Evolutionary conservation across 2,888 invertebrate species (phyloP).

Genomic region (Rhaphigaster nebulosa): DNA sequence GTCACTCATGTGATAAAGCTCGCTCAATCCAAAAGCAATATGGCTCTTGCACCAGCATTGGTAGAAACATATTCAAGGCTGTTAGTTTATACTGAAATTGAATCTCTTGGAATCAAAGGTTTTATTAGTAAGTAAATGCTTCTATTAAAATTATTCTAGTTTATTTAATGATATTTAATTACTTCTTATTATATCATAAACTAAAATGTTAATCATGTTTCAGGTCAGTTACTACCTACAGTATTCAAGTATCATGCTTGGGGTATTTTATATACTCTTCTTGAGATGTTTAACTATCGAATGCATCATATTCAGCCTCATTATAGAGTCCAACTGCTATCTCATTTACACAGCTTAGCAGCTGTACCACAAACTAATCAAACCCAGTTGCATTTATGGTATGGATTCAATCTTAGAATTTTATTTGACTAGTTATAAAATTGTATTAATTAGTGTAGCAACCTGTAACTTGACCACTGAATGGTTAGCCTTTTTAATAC

Average conservation of each 20-base stretch:
- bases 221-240: slow-evolving; percentile 88
- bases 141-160: not conserved
- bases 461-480: too few relatives aligned
- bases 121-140: slow-evolving; percentile 82
- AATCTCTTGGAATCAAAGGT: slow-evolving; percentile 95
- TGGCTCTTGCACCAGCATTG: slow-evolving; percentile 89
- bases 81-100: slow-evolving; percentile 95
- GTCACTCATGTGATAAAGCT: slow-evolving; percentile 91
- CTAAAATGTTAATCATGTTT: slow-evolving; percentile 61
- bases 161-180: slow-evolving; percentile 47
- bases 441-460: not conserved
- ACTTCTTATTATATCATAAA: slow-evolving; percentile 35
- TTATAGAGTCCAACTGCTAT: slow-evolving; percentile 91
- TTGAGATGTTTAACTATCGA: slow-evolving; percentile 97
- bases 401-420: slow-evolving; percentile 65
- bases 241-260: slow-evolving; percentile 94
- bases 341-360: slow-evolving; percentile 91
- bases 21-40: slow-evolving; percentile 87
- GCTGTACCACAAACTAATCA: slow-evolving; percentile 95
- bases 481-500: too few relatives aligned
- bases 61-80: slow-evolving; percentile 95
- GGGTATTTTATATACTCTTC: slow-evolving; percentile 93
- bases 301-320: slow-evolving; percentile 97
- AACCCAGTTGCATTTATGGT: slow-evolving; percentile 93
- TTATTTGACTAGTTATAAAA: not conserved